phyloP scores from a whole-genome alignment of 2,113 vertebrate species.

The Leptodactylus fuscus region DNA sequence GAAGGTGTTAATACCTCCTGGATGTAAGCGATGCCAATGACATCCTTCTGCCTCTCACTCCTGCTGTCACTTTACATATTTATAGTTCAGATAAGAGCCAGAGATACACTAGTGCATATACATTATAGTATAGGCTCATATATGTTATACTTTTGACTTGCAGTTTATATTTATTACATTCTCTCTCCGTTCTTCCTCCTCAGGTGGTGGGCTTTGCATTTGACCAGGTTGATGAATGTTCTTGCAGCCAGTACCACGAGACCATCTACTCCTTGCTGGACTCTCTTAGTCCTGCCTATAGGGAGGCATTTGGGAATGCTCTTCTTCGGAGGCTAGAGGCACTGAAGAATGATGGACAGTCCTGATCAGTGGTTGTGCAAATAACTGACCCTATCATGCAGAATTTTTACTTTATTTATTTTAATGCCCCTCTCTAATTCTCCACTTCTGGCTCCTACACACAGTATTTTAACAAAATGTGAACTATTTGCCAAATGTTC shows the following conservation, averaged over 20 bases:
- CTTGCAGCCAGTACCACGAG: conserved; percentile 89
- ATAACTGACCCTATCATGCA: not conserved
- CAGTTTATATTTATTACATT: not conserved
- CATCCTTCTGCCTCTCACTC: not conserved
- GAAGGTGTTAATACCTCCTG: no score
- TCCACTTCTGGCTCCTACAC: not conserved
- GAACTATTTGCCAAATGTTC: not conserved
- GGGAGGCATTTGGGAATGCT: conserved; percentile 94
- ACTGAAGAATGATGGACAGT: conserved; percentile 85
- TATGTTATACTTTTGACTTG: not conserved
- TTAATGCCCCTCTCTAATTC: not conserved
- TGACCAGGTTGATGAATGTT: conserved; percentile 84
- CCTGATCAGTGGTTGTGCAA: conserved; percentile 61
- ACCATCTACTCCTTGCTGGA: conserved; percentile 96
- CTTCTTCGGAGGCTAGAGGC: conserved; percentile 91
- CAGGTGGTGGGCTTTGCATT: conserved; percentile 93
- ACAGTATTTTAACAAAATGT: not conserved
- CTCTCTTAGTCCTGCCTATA: conserved; percentile 92
- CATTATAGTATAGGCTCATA: not conserved
- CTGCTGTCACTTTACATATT: no score
- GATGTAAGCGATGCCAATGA: not conserved
- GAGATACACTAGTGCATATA: no score
- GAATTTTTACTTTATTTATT: not conserved
- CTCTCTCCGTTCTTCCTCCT: conserved; percentile 13
- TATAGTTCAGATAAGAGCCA: not conserved